Evolutionary conservation across 2,888 invertebrate species (phyloP), one percentile per base, ranked within the genome.

Genomic region (Eurois occulta): DNA sequence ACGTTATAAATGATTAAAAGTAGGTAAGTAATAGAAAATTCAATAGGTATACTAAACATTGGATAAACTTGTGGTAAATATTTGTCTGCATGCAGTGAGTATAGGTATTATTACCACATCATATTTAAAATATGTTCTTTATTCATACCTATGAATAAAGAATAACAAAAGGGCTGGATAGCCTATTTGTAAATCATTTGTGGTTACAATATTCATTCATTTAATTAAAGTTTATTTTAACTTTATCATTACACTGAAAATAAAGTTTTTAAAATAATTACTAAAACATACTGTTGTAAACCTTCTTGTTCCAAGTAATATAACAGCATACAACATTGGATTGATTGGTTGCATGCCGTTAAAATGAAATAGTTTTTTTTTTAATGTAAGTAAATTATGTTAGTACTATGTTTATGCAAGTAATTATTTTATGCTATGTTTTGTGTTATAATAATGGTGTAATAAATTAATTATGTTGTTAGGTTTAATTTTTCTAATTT

Each of bases 141-240:
- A 65, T 8, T 18, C 18, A 65, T 38, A 8, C 60, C 60, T 32
- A 32, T 21, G 21, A 62, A 21, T 60, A 60, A 32, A 60, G 8
- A 60, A 64, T 38, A 65, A 65, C 43, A 65, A 65, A 41, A 65
- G 41, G 18, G 8, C 28, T 65, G 16, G 65, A 41, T 65, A 65
- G 43, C n/a, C 41, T 28, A 41, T 28, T 65, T 48, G 38, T 52
- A 67, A 78, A 58, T 10, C 28, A 43, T 32, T 70, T 80, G 80
- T 77, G 80, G 80, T 80, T 62, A 80, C 28, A 80, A 24, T 43
- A 52, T 43, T 60, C 32, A 60, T 69, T 69, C 1, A 41, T 60
- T 69, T 43, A 4, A 48, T 52, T 35, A 2, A 38, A 46, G 28
- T 58, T 2, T 41, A 32, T 48, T 78, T 66, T 28, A 46, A 11